Evolutionary conservation across 2,797 vertebrate genomes (phyloP).

Genomic region (Tauraco hartlaubi): DNA sequence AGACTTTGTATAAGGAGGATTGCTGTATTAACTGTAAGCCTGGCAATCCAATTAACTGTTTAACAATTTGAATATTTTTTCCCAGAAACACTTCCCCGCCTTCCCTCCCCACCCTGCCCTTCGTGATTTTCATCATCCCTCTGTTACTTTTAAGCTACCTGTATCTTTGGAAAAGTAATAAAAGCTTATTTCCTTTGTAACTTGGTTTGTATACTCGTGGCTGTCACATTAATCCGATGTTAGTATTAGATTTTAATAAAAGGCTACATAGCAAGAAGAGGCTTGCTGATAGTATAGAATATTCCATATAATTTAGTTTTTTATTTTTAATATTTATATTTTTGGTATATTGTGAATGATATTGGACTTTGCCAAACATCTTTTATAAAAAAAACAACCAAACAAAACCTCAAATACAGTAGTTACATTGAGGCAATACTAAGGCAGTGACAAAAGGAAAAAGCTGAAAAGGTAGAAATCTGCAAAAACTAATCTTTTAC

Average conservation of each 20-base stretch:
- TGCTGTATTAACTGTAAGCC: slow-evolving; percentile 11
- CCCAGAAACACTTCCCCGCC: neutral
- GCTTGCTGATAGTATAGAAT: slow-evolving; percentile 69
- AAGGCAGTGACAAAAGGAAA: neutral
- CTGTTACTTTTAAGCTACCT: slow-evolving; percentile 25
- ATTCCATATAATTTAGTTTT: slow-evolving; percentile 74
- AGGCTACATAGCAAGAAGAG: slow-evolving; percentile 72
- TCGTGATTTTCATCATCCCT: neutral
- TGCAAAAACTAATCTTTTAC: neutral
- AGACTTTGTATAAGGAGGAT: neutral
- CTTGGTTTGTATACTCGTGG: slow-evolving; percentile 74
- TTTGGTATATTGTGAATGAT: slow-evolving; percentile 65
- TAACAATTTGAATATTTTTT: neutral
- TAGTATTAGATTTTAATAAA: slow-evolving; percentile 85
- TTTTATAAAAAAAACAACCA: neutral
- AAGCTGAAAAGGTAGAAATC: neutral
- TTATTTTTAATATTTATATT: slow-evolving; percentile 72
- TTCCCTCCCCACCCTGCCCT: no score
- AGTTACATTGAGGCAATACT: neutral
- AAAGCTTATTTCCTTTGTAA: slow-evolving; percentile 84
- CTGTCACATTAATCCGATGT: slow-evolving; percentile 83
- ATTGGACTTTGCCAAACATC: slow-evolving; percentile 62
- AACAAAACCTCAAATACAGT: neutral
- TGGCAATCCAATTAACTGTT: slow-evolving; percentile 5
- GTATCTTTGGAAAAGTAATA: slow-evolving; percentile 84